Evolutionary conservation across 2,888 invertebrate species (phyloP).

Genomic region (Chorisops tibialis): DNA sequence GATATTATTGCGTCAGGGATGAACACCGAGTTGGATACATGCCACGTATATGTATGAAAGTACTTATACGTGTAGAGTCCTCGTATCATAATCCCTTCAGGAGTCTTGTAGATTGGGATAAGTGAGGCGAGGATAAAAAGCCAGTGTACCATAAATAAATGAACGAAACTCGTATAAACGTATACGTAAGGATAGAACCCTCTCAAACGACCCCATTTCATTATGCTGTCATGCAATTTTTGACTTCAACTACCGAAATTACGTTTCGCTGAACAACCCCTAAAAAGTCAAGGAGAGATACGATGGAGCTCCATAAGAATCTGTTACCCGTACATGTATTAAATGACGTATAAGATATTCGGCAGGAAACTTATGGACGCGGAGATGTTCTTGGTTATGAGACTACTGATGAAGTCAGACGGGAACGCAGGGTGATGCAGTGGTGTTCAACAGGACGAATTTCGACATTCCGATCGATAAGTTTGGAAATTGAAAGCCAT

Average conservation of each 20-base stretch:
- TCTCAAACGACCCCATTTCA: conserved; percentile 6
- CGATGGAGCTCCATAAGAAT: background rate
- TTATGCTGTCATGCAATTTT: conserved; percentile 21
- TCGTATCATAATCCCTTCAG: too few species aligned
- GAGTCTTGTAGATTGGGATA: background rate
- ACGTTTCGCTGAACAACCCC: background rate
- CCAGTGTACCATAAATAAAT: background rate
- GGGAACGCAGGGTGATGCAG: background rate
- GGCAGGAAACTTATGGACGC: background rate
- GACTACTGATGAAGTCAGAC: too few species aligned
- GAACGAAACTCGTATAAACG: conserved; percentile 6
- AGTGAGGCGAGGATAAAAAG: background rate
- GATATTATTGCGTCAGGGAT: too few species aligned
- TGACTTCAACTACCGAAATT: conserved; percentile 2
- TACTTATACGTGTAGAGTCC: too few species aligned
- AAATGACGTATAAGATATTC: conserved; percentile 21
- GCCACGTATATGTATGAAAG: too few species aligned
- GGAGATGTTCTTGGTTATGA: background rate
- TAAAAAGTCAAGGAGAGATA: background rate
- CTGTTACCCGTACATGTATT: background rate
- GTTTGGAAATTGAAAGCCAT: conserved; percentile 8
- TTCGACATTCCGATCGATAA: background rate
- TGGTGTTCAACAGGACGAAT: background rate
- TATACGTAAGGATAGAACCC: background rate
- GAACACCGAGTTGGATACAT: too few species aligned